These are phyloP conservation scores for Morelia viridis DNA, from an alignment of 2,797 vertebrate species.

Conservation along the genomic window DNA sequence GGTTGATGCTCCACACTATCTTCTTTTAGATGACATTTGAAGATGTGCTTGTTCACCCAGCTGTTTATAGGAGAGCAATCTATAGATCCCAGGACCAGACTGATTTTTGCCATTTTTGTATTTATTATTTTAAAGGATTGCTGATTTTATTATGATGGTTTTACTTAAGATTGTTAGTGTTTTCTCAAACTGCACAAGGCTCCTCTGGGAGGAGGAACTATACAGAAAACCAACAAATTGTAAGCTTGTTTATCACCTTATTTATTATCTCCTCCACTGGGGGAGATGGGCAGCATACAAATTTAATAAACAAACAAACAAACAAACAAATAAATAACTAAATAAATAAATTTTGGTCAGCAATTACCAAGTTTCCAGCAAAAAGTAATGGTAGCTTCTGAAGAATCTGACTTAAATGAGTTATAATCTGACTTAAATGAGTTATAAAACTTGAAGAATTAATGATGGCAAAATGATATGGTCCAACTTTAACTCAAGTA, in stretches of 20 bases:
- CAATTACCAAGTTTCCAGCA: background rate
- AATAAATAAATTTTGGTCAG: background rate
- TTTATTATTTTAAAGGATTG: background rate
- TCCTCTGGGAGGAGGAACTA: background rate
- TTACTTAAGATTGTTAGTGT: background rate
- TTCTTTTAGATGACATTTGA: background rate
- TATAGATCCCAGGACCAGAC: background rate
- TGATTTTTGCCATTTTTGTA: background rate
- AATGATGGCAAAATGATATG: background rate
- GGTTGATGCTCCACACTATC: background rate
- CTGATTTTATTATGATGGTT: background rate
- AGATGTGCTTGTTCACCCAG: background rate
- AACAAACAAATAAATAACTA: no score
- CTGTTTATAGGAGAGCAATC: background rate
- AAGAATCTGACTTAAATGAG: background rate
- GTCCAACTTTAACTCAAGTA: background rate
- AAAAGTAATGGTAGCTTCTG: background rate
- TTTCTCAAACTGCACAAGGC: background rate
- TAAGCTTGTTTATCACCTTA: background rate
- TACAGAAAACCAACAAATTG: background rate
- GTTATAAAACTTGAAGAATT: background rate
- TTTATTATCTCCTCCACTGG: no score
- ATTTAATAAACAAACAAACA: no score
- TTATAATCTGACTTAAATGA: background rate
- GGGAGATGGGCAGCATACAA: no score